phyloP scores from a whole-genome alignment of 2,797 vertebrate species.

The Vespertilio murinus region DNA sequence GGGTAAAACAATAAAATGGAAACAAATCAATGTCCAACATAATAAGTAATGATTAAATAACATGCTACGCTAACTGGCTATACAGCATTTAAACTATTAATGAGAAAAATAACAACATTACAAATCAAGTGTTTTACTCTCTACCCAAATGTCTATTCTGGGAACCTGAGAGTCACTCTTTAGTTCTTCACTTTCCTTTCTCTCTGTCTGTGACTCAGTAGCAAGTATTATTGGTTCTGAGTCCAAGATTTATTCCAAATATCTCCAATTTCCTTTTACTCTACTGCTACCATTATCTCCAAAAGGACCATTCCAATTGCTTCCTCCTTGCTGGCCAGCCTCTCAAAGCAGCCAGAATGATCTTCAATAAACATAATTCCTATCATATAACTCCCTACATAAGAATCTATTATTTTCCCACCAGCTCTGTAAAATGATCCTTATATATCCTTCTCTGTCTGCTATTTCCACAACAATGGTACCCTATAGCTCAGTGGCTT shows the following conservation, averaged over 20 bases:
- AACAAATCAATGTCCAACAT: neutral
- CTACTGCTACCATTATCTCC: neutral
- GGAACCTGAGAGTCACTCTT: neutral
- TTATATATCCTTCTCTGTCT: neutral
- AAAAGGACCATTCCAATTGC: neutral
- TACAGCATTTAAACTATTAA: neutral
- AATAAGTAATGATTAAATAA: neutral
- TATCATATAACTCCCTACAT: neutral
- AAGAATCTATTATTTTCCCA: neutral
- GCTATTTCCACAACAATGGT: neutral
- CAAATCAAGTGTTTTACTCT: neutral
- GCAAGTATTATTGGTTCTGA: neutral
- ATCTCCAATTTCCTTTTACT: neutral
- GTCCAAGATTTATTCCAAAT: neutral
- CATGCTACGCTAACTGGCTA: neutral
- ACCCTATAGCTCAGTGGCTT: neutral
- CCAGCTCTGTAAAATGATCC: neutral
- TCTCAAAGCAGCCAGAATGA: neutral
- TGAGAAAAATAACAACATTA: neutral
- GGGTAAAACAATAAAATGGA: constrained; percentile 6
- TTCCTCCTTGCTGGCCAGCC: neutral
- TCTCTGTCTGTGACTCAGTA: neutral
- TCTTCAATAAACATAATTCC: neutral
- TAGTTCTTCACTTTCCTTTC: neutral
- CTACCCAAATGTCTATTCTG: neutral